A percentile compares a stretch with the other conserved stretches of the same genome.
phyloP scores from a whole-genome alignment of 1,140 invertebrate genomes.

The Eulimnadia texana region DNA sequence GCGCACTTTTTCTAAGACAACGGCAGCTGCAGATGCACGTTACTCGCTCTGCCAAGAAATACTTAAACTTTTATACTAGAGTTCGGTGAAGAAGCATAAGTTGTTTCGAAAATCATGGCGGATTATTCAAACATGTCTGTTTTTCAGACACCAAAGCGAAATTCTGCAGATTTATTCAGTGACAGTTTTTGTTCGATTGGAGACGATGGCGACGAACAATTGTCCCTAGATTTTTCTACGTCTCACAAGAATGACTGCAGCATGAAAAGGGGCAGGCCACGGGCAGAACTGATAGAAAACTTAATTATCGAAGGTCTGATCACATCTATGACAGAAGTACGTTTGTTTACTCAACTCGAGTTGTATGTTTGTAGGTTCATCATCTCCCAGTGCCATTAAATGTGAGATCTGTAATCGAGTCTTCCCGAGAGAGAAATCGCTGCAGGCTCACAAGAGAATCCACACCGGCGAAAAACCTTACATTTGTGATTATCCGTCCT shows the following conservation, averaged over 20 bases:
- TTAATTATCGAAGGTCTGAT: slow-evolving; percentile 61
- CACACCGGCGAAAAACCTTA: slow-evolving; percentile 70
- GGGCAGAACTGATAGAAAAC: slow-evolving; percentile 52
- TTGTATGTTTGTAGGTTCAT: too few relatives aligned
- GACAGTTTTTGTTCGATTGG: too few relatives aligned
- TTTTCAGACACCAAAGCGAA: too few relatives aligned
- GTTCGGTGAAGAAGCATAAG: too few relatives aligned
- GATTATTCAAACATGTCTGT: too few relatives aligned
- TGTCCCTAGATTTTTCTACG: neutral
- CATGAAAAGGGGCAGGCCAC: slow-evolving; percentile 44
- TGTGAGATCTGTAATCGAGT: slow-evolving; percentile 57
- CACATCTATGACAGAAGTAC: too few relatives aligned
- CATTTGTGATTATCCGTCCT: slow-evolving; percentile 59
- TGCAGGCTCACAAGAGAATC: slow-evolving; percentile 63
- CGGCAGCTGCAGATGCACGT: neutral
- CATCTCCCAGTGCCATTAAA: slow-evolving; percentile 51
- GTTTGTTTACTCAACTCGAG: too few relatives aligned
- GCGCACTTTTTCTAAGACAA: neutral
- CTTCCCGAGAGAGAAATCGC: slow-evolving; percentile 63
- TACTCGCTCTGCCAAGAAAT: neutral
- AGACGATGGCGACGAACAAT: neutral
- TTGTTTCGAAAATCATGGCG: too few relatives aligned
- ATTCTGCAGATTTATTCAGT: too few relatives aligned
- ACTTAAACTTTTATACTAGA: neutral
- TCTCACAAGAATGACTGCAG: neutral